These are phyloP conservation scores for Falcaria lacertinaria DNA, from an alignment of 2,888 invertebrate genomes.

Conservation along the genomic window DNA sequence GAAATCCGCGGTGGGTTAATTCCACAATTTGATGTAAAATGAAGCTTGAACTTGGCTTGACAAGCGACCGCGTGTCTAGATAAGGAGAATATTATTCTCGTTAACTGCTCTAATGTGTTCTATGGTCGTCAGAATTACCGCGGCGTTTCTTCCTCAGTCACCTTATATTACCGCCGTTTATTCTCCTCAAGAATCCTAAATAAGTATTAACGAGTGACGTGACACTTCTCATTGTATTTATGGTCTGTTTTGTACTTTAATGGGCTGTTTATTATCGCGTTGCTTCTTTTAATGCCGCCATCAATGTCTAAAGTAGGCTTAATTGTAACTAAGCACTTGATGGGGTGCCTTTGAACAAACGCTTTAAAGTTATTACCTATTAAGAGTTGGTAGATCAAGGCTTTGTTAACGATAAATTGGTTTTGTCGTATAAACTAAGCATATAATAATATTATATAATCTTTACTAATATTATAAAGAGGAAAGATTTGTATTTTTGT, in stretches of 20 bases:
- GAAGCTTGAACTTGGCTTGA: too few species aligned
- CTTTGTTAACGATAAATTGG: neutral
- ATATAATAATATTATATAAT: neutral
- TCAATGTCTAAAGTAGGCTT: neutral
- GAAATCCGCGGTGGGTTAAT: too few species aligned
- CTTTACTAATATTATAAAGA: too few species aligned
- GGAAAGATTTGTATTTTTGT: too few species aligned
- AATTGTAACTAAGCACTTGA: neutral
- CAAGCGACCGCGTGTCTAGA: too few species aligned
- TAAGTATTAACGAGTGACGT: conserved; percentile 24
- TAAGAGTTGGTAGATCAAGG: neutral
- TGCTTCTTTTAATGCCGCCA: conserved; percentile 13
- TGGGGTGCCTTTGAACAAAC: conserved; percentile 1
- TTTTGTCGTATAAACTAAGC: neutral
- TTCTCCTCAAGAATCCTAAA: conserved; percentile 6
- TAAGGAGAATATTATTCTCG: too few species aligned
- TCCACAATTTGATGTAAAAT: too few species aligned
- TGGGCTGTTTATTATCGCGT: conserved; percentile 18
- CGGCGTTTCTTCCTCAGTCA: neutral
- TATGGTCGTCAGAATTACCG: neutral
- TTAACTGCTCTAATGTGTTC: too few species aligned
- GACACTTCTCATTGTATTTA: conserved; percentile 20
- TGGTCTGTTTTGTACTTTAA: conserved; percentile 25
- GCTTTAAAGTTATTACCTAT: neutral
- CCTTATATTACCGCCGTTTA: neutral